Base-by-base conservation (phyloP, 2,797 vertebrate species). In the Sebastes minor region DNA sequence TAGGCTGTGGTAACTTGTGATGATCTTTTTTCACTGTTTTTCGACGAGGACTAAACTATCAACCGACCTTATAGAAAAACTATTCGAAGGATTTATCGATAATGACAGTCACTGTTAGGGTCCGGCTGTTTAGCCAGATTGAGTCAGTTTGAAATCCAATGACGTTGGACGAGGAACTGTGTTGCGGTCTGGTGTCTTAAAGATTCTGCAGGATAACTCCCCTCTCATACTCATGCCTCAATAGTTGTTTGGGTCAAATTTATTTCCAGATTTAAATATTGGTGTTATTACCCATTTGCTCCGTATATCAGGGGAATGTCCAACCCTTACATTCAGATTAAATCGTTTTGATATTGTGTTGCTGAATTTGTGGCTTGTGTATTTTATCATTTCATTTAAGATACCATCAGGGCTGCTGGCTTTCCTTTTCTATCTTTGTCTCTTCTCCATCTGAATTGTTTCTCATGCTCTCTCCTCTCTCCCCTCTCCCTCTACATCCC, bases 391-490 rank as follows among this genome's bases (percentile, higher is more conserved):
- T 82, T 76, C 18, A 59, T 75, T 74, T 5, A 59, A 82, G 86
- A 90, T 78, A 55, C 56, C 60, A 86, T 89, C 86, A 55, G 65
- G 35, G 82, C 88, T 80, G 70, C 85, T 81, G 74, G 79, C 75
- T 83, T 56, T 87, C 60, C 67, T 76, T 63, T 81, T 81, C 63
- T 73, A 73, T 80, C 76, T 67, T 76, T 68, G 65, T 64, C 74
- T 76, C 53, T 68, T 67, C 68, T 80, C 74, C 73, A 88, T 89
- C 72, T 88, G 81, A 87, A 83, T 78, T 85, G 78, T 80, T 86
- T 88, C 87, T 89, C 81, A 88, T 85, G 60, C 71, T 83, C 67
- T 88, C 33, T 76, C 62, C 32, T 20, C 62, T 53, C 71, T 28
- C 71, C 23, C 25, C 59, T 23, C 65, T 53, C 68, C 28, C 30